Evolutionary conservation across 2,888 invertebrate genomes (phyloP), one percentile per base, ranked within the genome.

Genomic region (Serrognathus titanus): DNA sequence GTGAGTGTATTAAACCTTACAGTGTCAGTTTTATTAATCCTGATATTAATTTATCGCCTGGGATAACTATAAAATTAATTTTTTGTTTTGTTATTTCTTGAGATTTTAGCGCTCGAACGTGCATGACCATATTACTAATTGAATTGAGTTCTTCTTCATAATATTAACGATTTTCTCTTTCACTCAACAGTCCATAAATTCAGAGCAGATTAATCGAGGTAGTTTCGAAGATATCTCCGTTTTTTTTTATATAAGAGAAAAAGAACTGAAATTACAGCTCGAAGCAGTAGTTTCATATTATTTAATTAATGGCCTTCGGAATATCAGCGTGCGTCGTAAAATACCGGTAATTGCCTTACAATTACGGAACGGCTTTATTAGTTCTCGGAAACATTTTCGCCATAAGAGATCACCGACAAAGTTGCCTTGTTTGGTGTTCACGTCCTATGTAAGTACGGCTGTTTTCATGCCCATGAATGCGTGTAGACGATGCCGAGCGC

Each of bases 361-460:
- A 65, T 66, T 66, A 66, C 60, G 47, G 49, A 59, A 62, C 62
- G 62, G 60, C 62, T 66, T 63, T 66, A 64, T 66, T 64, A 63
- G 58, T 65, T 66, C 64, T 51, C 45, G 40, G 65, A 66, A 66
- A 57, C 55, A 45, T 50, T 59, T 49, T 40, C 53, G 16, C 54
- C 58, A 51, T 61, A 63, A 59, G 47, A 36, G 55, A 57, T 55
- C 45, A 47, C 57, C 60, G 58, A 59, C 63, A 53, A 55, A 55
- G 61, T 58, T 55, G 43, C 60, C 54, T 51, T 61, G 43, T 63
- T 61, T 57, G 57, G 59, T 46, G 39, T 53, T 55, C 55, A 40
- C 59, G 55, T 60, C 39, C 24, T 31, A 31, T 31, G 24, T 31
- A 31, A 31, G 40, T 50, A 57, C 46, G 48, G 31, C 53, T 53